Base-by-base conservation (phyloP, 2,888 invertebrate genomes). In the Tuberolachnus salignus region DNA sequence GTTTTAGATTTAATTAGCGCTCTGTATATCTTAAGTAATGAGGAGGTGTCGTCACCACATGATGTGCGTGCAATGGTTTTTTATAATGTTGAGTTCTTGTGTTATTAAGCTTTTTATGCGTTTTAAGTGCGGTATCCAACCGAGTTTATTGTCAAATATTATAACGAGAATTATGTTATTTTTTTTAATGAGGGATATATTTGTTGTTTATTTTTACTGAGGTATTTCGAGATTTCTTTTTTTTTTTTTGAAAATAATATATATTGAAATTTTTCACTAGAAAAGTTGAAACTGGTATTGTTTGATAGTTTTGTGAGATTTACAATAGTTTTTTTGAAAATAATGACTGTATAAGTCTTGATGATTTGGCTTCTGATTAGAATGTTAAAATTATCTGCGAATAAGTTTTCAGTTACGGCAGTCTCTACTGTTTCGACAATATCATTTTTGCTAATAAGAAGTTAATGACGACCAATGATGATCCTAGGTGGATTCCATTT, bases 331-430 rank as follows among this genome's bases (percentile, higher is more conserved):
- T 49, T 46, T 66, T 66, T 21, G 1, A 66, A 3, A 1, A 46
- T 1, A 6, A 8, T 1, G 21, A 46, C 23, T 13, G 46, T 21
- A n/a, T n/a, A n/a, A 6, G 19, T 66, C 3, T 69, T 69, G 53
- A 26, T 11, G 34, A 53, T 69, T 1, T 11, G 34, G 11, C 69
- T 51, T 69, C 19, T 49, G n/a, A 34, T 42, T 6, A 26, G n/a
- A 42, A 69, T 69, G 69, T 51, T 69, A 13, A 69, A 13, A 11
- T 69, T 53, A 19, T 69, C 69, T 1, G 69, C 42, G 14, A 69
- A 69, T 51, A 69, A 19, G 6, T 26, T 55, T 9, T 0, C 26
- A 6, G 6, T 69, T 53, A 69, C 55, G n/a, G 69, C 34, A 6
- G n/a, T 0, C 53, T 53, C 1, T 26, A 69, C 55, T n/a, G 42